Evolutionary conservation across 2,888 invertebrate genomes (phyloP).

Genomic region (Autographa pulchrina): DNA sequence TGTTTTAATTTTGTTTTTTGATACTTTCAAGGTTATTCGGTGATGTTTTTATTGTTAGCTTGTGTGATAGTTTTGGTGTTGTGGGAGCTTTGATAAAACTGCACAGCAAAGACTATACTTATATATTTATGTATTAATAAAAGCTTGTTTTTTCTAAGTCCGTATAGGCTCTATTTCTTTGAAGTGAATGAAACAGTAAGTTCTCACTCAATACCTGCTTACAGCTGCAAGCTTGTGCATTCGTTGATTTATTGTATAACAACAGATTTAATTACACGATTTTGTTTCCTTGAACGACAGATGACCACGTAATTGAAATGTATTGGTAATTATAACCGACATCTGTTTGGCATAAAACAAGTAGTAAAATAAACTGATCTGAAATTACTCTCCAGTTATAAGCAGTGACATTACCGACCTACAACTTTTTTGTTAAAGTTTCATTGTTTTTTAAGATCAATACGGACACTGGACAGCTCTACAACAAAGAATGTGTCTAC

Average conservation of each 20-base stretch:
- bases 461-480: no score
- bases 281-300: background rate
- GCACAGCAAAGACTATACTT: background rate
- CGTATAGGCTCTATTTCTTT: no score
- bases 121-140: no score
- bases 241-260: background rate
- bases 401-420: no score
- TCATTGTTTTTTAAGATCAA: no score
- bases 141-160: no score
- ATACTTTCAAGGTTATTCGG: constrained; percentile 64
- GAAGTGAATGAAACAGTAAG: no score
- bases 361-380: background rate
- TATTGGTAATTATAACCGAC: background rate
- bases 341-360: background rate
- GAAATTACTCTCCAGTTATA: background rate
- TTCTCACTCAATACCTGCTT: background rate
- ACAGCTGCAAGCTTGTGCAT: background rate
- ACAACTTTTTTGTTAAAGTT: no score
- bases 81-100: background rate
- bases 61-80: constrained; percentile 1
- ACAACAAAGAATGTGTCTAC: background rate
- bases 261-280: background rate
- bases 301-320: background rate
- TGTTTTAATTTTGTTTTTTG: constrained; percentile 67
- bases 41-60: constrained; percentile 51